A percentile compares a stretch with the other conserved stretches of the same genome.
These are phyloP conservation scores for Hyperoplus immaculatus DNA, from an alignment of 2,797 vertebrate species.

Conservation along the genomic window DNA sequence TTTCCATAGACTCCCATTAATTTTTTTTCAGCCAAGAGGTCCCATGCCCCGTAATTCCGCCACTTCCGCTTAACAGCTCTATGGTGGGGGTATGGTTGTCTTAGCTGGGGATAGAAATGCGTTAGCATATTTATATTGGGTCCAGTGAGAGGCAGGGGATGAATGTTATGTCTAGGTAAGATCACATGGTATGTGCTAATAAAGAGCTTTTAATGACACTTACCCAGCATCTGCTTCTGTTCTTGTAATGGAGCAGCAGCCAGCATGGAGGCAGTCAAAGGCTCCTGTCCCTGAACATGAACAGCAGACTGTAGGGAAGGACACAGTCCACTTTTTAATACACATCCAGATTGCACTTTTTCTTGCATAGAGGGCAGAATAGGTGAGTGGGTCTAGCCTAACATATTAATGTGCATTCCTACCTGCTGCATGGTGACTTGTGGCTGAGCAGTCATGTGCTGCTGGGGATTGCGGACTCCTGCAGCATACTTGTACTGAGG, in stretches of 20 bases:
- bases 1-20: no score
- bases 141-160: not conserved
- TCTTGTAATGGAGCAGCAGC: slow-evolving; percentile 97
- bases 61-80: no score
- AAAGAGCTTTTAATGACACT: slow-evolving; percentile 40
- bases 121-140: not conserved
- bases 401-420: not conserved
- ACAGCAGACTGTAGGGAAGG: slow-evolving; percentile 89
- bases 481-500: slow-evolving; percentile 96
- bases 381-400: not conserved
- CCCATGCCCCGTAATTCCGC: no score
- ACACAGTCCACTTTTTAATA: not conserved
- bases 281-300: slow-evolving; percentile 97
- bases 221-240: slow-evolving; percentile 99
- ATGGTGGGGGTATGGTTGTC: not conserved
- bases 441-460: slow-evolving; percentile 90
- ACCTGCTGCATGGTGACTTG: slow-evolving; percentile 97
- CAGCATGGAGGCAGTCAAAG: slow-evolving; percentile 97
- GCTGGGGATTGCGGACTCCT: slow-evolving; percentile 95
- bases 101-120: not conserved
- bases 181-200: not conserved
- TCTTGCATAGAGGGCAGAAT: not conserved
- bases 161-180: not conserved
- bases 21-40: no score
- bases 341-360: not conserved